Conservation (phyloP, 2,113 vertebrate species). For the Neoarius graeffei region DNA sequence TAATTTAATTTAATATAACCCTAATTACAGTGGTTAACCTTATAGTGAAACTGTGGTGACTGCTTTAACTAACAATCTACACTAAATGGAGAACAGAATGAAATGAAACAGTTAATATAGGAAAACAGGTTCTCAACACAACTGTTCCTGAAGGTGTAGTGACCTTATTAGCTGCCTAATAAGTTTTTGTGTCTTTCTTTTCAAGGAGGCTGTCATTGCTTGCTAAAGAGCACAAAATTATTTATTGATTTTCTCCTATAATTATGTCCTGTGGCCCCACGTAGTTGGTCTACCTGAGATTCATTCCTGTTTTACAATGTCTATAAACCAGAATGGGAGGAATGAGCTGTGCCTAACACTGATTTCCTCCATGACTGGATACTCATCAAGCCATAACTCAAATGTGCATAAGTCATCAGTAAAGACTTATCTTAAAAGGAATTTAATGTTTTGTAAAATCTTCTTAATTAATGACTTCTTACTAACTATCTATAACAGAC, state of each 20-base stretch:
- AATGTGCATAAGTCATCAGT: background rate
- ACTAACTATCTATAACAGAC: background rate
- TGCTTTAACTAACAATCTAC: background rate
- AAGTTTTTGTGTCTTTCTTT: slow-evolving; percentile 5
- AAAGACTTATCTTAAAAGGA: background rate
- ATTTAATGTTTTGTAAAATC: background rate
- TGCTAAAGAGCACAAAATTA: background rate
- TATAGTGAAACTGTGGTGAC: background rate
- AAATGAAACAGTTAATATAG: background rate
- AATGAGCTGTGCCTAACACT: background rate
- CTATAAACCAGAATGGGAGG: slow-evolving; percentile 16
- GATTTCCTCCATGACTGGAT: slow-evolving; percentile 2
- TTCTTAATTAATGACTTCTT: background rate
- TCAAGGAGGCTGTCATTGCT: background rate
- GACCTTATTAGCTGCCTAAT: background rate
- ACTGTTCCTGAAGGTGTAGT: background rate
- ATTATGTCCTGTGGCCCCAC: background rate
- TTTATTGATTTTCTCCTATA: slow-evolving; percentile 19
- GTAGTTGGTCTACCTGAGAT: slow-evolving; percentile 10
- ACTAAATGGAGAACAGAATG: background rate
- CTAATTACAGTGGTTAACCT: background rate
- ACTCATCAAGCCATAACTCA: background rate
- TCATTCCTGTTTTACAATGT: background rate
- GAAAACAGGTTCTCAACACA: background rate
- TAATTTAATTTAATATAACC: slow-evolving; percentile 2